Evolutionary conservation across 2,888 invertebrate species (phyloP), one percentile per base, ranked within the genome.

Genomic region (Agrotis ipsilon): DNA sequence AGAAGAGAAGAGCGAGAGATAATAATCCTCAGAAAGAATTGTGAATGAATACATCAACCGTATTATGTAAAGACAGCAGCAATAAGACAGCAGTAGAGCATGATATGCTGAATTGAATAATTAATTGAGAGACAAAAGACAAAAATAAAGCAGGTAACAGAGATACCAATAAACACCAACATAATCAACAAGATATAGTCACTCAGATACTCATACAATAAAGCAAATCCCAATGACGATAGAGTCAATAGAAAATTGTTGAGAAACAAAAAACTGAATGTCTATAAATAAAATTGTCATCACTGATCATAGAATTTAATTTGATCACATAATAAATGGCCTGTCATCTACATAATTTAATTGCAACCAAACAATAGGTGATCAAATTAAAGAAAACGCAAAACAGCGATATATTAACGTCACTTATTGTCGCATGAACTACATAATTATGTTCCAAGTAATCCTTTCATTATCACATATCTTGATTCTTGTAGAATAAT

Each of bases 361-460:
- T 69, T 11, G n/a, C 11, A 72, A 60, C 81, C n/a, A 7, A 80
- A 75, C 79, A 80, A 81, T 81, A 64, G 78, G 18, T 24, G 52
- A 72, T 80, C 60, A 18, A 67, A 62, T 66, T 59, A 69, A 24
- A 52, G 43, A 64, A 76, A 76, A 78, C 78, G 78, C 72, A n/a
- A 81, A 65, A 61, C 2, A 81, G 49, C 69, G n/a, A 80, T 81
- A 78, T 81, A 77, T 79, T 68, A 81, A 65, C 18, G 19, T 21
- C 46, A n/a, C n/a, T 62, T 58, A 60, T 24, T 52, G 57, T 58
- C 32, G 62, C 65, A 71, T 61, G 19, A 43, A 13, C 13, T 18
- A 24, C 4, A 24, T 69, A 67, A 78, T 78, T 81, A 55, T n/a
- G 11, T 66, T 77, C 55, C 32, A 6, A 55, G 73, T 81, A 80